A percentile compares a stretch with the other conserved stretches of the same genome.
Conservation (phyloP, 2,888 invertebrate genomes). For the Saturnia japonica region DNA sequence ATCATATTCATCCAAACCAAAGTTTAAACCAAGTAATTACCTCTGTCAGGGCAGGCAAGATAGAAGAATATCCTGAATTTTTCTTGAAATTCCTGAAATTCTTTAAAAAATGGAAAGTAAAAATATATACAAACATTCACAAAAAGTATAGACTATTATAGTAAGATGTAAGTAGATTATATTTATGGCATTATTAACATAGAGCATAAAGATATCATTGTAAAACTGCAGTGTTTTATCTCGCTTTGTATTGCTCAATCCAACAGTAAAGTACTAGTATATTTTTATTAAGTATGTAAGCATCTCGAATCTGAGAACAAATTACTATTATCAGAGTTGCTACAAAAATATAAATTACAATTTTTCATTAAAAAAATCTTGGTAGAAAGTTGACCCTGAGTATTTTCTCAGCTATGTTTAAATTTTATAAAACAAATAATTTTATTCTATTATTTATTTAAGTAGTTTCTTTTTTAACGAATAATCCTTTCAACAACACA, state of each 20-base stretch:
- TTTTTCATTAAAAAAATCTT: background rate
- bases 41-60: too few relatives aligned
- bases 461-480: conserved; percentile 34
- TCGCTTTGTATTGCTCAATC: conserved; percentile 1
- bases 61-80: too few relatives aligned
- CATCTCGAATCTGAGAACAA: conserved; percentile 2
- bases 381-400: background rate
- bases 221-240: background rate
- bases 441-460: conserved; percentile 21
- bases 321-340: background rate
- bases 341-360: conserved; percentile 1
- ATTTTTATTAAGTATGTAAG: background rate
- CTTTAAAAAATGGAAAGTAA: too few relatives aligned
- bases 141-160: too few relatives aligned
- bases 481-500: conserved; percentile 27
- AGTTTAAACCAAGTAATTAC: too few relatives aligned
- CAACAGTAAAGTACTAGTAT: background rate
- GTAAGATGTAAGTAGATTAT: too few relatives aligned
- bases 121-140: too few relatives aligned
- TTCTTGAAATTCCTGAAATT: too few relatives aligned
- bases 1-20: too few relatives aligned
- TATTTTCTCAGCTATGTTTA: background rate
- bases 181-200: too few relatives aligned
- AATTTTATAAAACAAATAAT: background rate
- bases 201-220: too few relatives aligned